Base-by-base conservation (phyloP, 2,113 vertebrate species). In the Odontophorus gujanensis region DNA sequence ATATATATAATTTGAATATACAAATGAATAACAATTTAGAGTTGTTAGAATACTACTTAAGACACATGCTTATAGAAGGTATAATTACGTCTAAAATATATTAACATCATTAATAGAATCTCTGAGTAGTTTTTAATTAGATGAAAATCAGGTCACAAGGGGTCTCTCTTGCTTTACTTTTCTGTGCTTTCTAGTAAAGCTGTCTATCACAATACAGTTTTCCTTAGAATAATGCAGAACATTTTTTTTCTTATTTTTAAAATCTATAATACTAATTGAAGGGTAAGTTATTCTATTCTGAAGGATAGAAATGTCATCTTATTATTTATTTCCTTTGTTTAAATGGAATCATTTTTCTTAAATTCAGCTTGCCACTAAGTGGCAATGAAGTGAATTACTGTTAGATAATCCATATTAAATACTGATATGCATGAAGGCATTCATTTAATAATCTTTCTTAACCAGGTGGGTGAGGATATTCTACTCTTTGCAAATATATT, bases 121-220 rank as follows among this genome's bases (percentile, higher is more conserved):
- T 45, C 57, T 66, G 47, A 82, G 24, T 36, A 11, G 1, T 47
- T 83, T 87, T 86, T 36, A 76, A 76, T 61, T 53, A 69, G 34
- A 30, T 3, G 10, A 66, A 32, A 86, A 32, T 76, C 6, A 59
- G 9, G 4, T 96, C 98, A 98, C 97, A 89, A 97, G 98, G 92
- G 96, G 98, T 94, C 97, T 73, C 97, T 55, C 89, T 97, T 96
- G 97, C 62, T 95, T 93, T 77, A 97, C 48, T 91, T 97, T 89
- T 97, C 72, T 86, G 57, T 42, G 58, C 86, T 81, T 90, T 59
- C n/a, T 94, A 47, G 3, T 48, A 21, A 11, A 13, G 24, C 25
- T 77, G 2, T 32, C 1, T 12, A 34, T 18, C 6, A 76, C 55
- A 80, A 45, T 26, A 71, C 11, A 26, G 14, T 28, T 91, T 95